Base-by-base conservation (phyloP, 2,888 invertebrate species). In the Choreutis nemorana region DNA sequence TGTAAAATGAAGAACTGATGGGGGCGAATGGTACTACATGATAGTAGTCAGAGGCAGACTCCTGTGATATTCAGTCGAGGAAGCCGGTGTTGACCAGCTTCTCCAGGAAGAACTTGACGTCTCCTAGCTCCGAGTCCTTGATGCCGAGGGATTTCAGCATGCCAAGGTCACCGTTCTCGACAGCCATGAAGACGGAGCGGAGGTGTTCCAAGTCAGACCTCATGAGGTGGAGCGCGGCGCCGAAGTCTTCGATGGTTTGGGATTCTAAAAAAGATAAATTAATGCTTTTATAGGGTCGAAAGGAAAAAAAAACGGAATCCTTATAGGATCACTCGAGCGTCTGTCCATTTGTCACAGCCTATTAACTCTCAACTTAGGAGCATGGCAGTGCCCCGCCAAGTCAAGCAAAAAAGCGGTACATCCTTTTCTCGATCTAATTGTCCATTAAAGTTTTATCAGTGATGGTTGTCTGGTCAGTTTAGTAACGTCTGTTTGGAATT, bases 31-130 rank as follows among this genome's bases (percentile, higher is more conserved):
- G 83, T 73, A 87, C 70, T 59, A 73, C 71, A 67, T 84, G 84
- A 71, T 86, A 87, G 75, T 84, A 84, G 61, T 84, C 83, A 84
- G 87, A 85, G 83, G 84, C 83, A 63, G 84, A 84, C 83, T 85
- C 85, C 81, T 84, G 83, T 68, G 82, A 83, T 81, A 84, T 83
- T 90, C 90, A 95, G 83, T 95, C 94, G 72, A 96, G 87, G 81
- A 96, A 96, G 48, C 95, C 95, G 44, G 95, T 96, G 73, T 94
- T 94, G 35, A 95, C 94, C 54, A 96, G 84, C 73, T 95, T 94
- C 81, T 95, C 95, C 54, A 96, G 83, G 84, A 96, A 96, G 81
- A 95, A 95, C 64, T 95, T 95, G 31, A 96, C 94, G 60, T 96
- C 95, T 10, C 94, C 94, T 40, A 96, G 82, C 62, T 95, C 95